A percentile compares a stretch with the other conserved stretches of the same genome.
These are phyloP conservation scores for Entomyzon cyanotis DNA, from an alignment of 2,113 vertebrate genomes.

Conservation along the genomic window DNA sequence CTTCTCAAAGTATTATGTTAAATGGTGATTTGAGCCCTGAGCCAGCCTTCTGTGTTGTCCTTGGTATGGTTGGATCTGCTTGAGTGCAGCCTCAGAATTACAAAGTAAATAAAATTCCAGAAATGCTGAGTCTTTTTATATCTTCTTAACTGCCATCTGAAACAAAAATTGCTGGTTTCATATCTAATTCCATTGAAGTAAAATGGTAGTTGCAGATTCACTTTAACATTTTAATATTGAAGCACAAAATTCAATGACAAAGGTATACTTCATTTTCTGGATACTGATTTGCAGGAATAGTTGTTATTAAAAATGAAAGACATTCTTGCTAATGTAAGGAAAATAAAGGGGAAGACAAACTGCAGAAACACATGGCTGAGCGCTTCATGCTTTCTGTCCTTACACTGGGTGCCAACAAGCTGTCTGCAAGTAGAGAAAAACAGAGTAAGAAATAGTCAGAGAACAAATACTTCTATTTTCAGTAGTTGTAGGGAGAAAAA, in stretches of 20 bases:
- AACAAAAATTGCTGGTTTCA: neutral
- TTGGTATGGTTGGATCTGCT: neutral
- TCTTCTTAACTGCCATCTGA: neutral
- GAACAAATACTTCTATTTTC: neutral
- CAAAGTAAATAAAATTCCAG: neutral
- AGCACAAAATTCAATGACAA: neutral
- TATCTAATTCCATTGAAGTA: neutral
- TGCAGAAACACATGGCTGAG: neutral
- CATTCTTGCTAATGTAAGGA: constrained; percentile 23
- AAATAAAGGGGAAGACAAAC: constrained; percentile 48
- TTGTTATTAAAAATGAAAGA: constrained; percentile 7
- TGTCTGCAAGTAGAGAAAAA: neutral
- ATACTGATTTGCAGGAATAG: constrained; percentile 5
- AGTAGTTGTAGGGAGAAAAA: neutral
- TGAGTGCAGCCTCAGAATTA: neutral
- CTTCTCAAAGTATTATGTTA: neutral
- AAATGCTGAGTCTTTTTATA: neutral
- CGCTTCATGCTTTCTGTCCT: neutral
- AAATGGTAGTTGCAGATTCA: neutral
- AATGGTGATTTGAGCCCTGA: no score
- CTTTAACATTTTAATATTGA: neutral
- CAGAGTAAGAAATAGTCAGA: neutral
- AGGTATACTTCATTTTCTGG: neutral
- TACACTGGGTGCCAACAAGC: neutral
- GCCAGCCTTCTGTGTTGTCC: neutral